These are phyloP conservation scores for Pedionomus torquatus DNA, from an alignment of 2,113 vertebrate species.

Conservation along the genomic window DNA sequence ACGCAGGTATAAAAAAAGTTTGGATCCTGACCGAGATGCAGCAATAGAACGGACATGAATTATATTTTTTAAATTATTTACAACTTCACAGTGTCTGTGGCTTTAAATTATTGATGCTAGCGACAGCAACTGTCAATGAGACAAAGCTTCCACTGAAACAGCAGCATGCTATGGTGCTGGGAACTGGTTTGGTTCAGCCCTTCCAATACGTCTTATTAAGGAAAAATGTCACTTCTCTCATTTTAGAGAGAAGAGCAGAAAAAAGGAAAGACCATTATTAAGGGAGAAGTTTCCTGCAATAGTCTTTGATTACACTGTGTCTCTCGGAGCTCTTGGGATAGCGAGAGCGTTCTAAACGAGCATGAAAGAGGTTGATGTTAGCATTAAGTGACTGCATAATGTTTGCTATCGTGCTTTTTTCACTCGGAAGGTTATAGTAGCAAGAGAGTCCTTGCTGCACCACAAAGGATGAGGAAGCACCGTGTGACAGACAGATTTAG, in stretches of 20 bases:
- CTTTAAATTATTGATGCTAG: slow-evolving; percentile 67
- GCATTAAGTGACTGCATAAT: neutral
- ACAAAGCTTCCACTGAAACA: slow-evolving; percentile 33
- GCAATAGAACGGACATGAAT: slow-evolving; percentile 5
- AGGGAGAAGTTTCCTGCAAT: neutral
- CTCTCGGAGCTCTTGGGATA: neutral
- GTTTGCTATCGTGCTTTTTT: neutral
- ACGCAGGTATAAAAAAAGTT: slow-evolving; percentile 15
- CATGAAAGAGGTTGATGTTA: neutral
- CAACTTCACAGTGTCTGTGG: neutral
- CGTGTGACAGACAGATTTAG: neutral
- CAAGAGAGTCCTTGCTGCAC: neutral
- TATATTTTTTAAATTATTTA: slow-evolving; percentile 70
- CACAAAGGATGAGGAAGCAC: neutral
- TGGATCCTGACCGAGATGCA: slow-evolving; percentile 14
- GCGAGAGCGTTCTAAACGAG: neutral
- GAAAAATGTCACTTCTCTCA: neutral
- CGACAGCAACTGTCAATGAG: slow-evolving; percentile 32
- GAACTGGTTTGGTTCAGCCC: neutral
- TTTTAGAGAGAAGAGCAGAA: neutral
- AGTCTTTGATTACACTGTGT: neutral
- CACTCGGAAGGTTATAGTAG: neutral
- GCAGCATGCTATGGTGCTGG: neutral
- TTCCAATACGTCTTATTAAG: neutral
- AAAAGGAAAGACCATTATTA: neutral